phyloP scores from a whole-genome alignment of 2,888 invertebrate species.

The Tenthredo distinguenda region DNA sequence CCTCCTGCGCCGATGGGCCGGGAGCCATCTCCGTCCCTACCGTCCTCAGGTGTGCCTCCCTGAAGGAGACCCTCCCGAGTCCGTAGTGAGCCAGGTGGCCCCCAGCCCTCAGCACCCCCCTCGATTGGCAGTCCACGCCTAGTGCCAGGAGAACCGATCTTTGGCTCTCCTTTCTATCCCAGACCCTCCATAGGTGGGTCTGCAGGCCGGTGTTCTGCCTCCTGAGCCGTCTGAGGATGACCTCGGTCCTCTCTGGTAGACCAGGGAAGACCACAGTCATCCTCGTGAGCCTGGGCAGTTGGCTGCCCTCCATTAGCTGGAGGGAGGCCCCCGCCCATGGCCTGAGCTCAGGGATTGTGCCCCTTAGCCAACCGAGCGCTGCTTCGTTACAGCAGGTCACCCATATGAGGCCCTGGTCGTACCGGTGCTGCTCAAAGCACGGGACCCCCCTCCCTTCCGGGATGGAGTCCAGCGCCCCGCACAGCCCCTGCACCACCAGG shows the following conservation, averaged over 20 bases:
- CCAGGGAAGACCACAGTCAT: not conserved
- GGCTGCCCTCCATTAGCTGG: not conserved
- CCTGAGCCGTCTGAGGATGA: not conserved
- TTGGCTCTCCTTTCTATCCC: not conserved
- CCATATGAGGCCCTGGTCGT: not conserved
- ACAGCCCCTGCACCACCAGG: no score
- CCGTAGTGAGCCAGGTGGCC: not conserved
- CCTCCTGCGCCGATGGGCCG: no score
- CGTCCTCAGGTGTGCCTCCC: no score
- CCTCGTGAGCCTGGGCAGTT: not conserved
- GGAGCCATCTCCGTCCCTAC: not conserved
- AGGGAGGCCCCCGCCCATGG: constrained; percentile 4
- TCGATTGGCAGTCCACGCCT: not conserved
- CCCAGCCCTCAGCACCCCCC: not conserved
- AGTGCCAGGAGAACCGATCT: not conserved
- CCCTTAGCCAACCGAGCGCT: not conserved
- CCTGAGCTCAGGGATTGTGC: not conserved
- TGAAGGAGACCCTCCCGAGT: not conserved
- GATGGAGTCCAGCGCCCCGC: no score
- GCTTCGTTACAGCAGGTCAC: not conserved
- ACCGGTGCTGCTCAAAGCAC: no score
- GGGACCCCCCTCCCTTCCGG: not conserved
- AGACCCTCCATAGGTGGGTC: not conserved
- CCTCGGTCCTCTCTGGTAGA: not conserved
- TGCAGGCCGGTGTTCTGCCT: not conserved